These are phyloP conservation scores for Amphibalanus amphitrite DNA, from an alignment of 1,140 invertebrate species.

Conservation along the genomic window DNA sequence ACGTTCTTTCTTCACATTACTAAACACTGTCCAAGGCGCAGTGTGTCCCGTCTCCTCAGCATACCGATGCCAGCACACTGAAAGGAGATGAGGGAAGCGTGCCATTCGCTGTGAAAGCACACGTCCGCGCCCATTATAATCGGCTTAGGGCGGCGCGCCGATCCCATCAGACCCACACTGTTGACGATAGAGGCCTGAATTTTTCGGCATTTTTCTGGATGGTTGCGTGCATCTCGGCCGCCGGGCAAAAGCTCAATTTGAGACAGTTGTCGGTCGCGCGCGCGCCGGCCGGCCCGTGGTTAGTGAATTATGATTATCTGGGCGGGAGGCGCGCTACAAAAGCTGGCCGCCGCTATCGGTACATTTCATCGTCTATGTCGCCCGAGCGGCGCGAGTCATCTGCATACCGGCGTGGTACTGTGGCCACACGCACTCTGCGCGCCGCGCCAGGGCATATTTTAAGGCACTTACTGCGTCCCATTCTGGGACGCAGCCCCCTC, in stretches of 20 bases:
- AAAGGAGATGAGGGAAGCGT: not conserved
- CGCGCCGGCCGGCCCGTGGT: not conserved
- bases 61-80: too few relatives aligned
- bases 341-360: not conserved
- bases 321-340: not conserved
- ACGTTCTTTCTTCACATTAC: too few relatives aligned
- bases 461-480: too few relatives aligned
- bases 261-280: not conserved
- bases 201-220: not conserved
- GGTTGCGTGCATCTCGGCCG: not conserved
- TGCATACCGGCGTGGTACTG: not conserved
- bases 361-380: not conserved
- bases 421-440: not conserved
- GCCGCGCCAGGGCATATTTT: too few relatives aligned
- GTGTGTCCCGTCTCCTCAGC: too few relatives aligned
- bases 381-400: not conserved
- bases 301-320: not conserved
- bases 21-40: too few relatives aligned
- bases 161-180: not conserved
- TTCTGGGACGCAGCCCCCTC: too few relatives aligned
- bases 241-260: not conserved
- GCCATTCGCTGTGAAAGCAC: not conserved
- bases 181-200: not conserved
- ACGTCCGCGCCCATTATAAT: not conserved
- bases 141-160: not conserved